Conservation (phyloP, 2,797 vertebrate species). For the Micrastur ruficollis region DNA sequence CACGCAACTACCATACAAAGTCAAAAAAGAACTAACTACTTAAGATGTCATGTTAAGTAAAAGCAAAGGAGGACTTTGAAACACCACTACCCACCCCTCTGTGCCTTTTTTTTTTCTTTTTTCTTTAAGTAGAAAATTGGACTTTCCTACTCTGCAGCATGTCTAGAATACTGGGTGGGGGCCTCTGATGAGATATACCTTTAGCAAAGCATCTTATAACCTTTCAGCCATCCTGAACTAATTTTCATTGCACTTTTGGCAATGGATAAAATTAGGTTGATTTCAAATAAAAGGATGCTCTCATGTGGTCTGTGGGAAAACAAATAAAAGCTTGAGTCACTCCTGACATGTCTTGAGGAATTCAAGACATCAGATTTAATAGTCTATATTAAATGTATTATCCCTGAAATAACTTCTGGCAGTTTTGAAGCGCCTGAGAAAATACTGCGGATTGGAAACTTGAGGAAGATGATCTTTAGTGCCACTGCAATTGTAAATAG, state of each 20-base stretch:
- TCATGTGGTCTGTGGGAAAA: background rate
- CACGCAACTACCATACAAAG: background rate
- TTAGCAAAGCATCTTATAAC: background rate
- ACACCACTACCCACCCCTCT: background rate
- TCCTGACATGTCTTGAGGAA: conserved; percentile 6
- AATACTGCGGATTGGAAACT: conserved; percentile 61
- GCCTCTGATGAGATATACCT: background rate
- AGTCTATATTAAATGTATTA: conserved; percentile 57
- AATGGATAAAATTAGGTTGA: conserved; percentile 5
- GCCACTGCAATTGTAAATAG: conserved; percentile 58
- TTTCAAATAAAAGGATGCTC: conserved; percentile 18
- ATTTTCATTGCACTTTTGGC: conserved; percentile 28
- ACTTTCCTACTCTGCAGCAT: background rate
- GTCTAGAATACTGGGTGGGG: background rate
- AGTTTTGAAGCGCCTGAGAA: conserved; percentile 63
- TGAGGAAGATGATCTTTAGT: conserved; percentile 69
- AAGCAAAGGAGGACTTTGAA: background rate
- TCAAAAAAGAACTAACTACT: background rate
- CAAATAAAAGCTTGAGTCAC: conserved; percentile 15
- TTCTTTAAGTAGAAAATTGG: background rate
- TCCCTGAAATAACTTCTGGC: conserved; percentile 61
- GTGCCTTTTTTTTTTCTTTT: background rate
- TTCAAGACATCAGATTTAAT: conserved; percentile 67
- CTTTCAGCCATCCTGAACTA: background rate
- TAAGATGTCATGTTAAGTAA: background rate